phyloP scores from a whole-genome alignment of 2,888 invertebrate species.

The Andrena flavipes region DNA sequence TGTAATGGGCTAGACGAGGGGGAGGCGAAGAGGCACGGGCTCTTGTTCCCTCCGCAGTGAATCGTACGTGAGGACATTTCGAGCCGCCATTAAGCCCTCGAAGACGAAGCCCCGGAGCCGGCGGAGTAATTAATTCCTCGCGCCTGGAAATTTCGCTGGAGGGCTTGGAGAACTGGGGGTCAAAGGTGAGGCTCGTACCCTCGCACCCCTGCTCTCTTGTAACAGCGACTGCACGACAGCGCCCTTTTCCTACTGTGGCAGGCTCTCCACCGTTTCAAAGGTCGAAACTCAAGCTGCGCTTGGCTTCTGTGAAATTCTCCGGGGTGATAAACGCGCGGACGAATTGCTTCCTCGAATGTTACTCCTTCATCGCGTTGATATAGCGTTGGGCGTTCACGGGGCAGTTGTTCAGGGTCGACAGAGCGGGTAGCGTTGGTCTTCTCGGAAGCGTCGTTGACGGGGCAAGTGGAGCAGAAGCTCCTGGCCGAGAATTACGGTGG shows the following conservation, averaged over 20 bases:
- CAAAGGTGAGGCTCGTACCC: neutral
- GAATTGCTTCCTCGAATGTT: neutral
- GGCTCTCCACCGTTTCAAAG: neutral
- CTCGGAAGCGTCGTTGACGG: neutral
- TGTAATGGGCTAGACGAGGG: neutral
- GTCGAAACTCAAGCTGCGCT: neutral
- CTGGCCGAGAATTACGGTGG: constrained; percentile 68
- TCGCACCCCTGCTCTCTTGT: neutral
- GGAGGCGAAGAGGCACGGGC: neutral
- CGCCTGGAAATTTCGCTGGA: constrained; percentile 67
- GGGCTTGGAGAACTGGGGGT: constrained; percentile 13
- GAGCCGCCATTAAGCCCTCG: constrained; percentile 45
- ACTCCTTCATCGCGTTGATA: neutral
- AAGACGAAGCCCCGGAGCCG: constrained; percentile 46
- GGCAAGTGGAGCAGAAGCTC: constrained; percentile 15
- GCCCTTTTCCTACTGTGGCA: constrained; percentile 12
- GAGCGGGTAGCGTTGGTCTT: too few species aligned
- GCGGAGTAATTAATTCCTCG: constrained; percentile 60
- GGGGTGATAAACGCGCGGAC: neutral
- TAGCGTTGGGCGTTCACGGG: neutral
- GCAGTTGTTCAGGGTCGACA: too few species aligned
- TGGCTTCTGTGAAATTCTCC: neutral
- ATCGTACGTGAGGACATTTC: constrained; percentile 52
- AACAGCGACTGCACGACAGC: neutral
- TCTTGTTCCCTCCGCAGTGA: constrained; percentile 14